phyloP scores from a whole-genome alignment of 2,797 vertebrate species.

The Corythornis leucogaster region DNA sequence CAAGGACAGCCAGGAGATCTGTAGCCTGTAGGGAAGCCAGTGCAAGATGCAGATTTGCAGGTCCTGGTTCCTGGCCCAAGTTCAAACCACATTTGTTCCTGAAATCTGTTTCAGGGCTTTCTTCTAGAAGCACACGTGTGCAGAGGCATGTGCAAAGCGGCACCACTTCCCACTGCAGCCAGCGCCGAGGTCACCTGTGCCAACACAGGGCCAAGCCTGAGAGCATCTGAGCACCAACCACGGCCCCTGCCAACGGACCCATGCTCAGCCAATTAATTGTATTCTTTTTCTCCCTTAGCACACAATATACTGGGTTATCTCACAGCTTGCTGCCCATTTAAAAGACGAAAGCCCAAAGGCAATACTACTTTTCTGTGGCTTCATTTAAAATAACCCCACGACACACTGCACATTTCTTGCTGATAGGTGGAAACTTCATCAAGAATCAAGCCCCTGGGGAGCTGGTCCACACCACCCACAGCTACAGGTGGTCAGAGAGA shows the following conservation, averaged over 20 bases:
- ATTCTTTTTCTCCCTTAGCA: background rate
- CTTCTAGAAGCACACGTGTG: background rate
- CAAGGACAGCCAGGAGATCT: conserved; percentile 23
- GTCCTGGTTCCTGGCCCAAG: conserved; percentile 41
- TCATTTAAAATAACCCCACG: background rate
- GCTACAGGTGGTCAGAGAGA: background rate
- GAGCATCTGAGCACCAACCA: background rate
- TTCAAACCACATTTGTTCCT: conserved; percentile 54
- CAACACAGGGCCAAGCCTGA: background rate
- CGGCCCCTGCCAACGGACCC: background rate
- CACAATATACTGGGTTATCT: background rate
- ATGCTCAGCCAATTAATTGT: background rate
- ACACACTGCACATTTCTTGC: background rate
- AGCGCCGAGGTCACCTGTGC: background rate
- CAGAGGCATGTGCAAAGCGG: background rate
- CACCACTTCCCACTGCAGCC: background rate
- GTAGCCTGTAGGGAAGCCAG: conserved; percentile 36
- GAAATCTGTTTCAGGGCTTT: conserved; percentile 47
- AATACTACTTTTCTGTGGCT: background rate
- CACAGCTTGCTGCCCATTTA: background rate
- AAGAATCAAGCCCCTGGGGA: background rate
- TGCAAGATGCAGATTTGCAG: conserved; percentile 33
- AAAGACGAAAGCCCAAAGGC: background rate
- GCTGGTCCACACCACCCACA: background rate
- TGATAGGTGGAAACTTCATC: background rate